These are phyloP conservation scores for Ochotona princeps DNA, from an alignment of 2,113 vertebrate genomes.

Conservation along the genomic window DNA sequence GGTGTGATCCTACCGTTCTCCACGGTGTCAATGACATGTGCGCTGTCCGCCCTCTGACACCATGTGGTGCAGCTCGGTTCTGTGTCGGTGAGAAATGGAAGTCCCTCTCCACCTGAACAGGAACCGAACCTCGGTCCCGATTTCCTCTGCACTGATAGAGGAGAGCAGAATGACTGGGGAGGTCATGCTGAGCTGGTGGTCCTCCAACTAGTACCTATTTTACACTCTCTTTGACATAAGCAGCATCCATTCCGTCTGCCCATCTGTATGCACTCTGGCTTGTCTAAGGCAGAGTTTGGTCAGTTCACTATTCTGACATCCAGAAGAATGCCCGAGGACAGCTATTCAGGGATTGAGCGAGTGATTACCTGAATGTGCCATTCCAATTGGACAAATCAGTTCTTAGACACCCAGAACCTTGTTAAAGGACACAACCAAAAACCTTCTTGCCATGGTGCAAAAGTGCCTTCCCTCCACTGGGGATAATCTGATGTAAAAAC, in stretches of 20 bases:
- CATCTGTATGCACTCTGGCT: background rate
- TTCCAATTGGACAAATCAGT: background rate
- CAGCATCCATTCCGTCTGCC: background rate
- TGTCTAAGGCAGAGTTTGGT: background rate
- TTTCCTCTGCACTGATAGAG: background rate
- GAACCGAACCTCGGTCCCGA: background rate
- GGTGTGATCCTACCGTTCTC: background rate
- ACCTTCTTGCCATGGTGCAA: background rate
- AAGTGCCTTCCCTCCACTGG: background rate
- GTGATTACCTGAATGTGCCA: background rate
- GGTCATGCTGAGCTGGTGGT: background rate
- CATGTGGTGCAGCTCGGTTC: background rate
- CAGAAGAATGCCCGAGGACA: background rate
- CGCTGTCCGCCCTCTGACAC: background rate
- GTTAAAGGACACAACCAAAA: background rate
- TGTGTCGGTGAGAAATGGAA: background rate
- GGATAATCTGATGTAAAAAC: background rate
- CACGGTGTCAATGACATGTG: background rate
- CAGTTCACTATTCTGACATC: background rate
- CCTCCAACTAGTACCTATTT: conserved; percentile 17
- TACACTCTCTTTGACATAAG: background rate
- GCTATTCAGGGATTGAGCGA: background rate
- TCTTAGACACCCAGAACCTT: background rate
- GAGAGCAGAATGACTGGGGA: background rate
- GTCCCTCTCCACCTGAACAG: background rate